These are phyloP conservation scores for Quadriops clusia DNA, from an alignment of 2,888 invertebrate species.

Conservation along the genomic window DNA sequence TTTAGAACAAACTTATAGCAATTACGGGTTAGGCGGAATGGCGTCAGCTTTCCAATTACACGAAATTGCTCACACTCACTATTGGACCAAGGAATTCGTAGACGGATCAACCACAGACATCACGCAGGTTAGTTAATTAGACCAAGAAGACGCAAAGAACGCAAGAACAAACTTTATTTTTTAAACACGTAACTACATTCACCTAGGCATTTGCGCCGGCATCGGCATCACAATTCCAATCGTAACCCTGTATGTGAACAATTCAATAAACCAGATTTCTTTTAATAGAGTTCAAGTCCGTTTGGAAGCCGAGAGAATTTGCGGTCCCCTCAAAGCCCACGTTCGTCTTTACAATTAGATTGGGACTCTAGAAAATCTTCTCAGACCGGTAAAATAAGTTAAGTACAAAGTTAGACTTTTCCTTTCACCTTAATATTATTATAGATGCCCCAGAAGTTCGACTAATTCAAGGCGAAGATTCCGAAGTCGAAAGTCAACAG, in stretches of 20 bases:
- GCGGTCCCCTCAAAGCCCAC: conserved; percentile 51
- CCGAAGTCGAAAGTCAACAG: conserved; percentile 54
- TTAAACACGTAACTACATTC: conserved; percentile 2
- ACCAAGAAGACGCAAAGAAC: not conserved
- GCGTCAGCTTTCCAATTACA: conserved; percentile 93
- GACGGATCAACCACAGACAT: conserved; percentile 41
- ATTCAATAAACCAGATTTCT: not conserved
- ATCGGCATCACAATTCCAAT: too few species aligned
- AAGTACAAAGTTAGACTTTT: not conserved
- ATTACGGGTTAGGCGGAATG: conserved; percentile 94
- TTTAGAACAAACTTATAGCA: conserved; percentile 80
- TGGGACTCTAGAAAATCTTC: conserved; percentile 56
- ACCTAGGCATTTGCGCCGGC: too few species aligned
- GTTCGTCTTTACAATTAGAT: conserved; percentile 42
- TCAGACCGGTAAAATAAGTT: conserved; percentile 41
- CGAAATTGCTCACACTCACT: conserved; percentile 98
- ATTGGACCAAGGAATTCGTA: conserved; percentile 78
- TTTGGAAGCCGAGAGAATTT: conserved; percentile 57
- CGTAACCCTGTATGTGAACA: not conserved
- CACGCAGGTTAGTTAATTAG: conserved; percentile 21
- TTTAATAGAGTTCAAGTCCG: conserved; percentile 47
- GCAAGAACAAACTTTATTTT: conserved; percentile 5
- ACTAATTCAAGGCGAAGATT: conserved; percentile 45
- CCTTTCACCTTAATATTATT: conserved; percentile 10
- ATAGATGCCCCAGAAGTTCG: conserved; percentile 49